A percentile compares a stretch with the other conserved stretches of the same genome.
Evolutionary conservation across 1,140 invertebrate species (phyloP).

Genomic region (Tetranychus cinnabarinus): DNA sequence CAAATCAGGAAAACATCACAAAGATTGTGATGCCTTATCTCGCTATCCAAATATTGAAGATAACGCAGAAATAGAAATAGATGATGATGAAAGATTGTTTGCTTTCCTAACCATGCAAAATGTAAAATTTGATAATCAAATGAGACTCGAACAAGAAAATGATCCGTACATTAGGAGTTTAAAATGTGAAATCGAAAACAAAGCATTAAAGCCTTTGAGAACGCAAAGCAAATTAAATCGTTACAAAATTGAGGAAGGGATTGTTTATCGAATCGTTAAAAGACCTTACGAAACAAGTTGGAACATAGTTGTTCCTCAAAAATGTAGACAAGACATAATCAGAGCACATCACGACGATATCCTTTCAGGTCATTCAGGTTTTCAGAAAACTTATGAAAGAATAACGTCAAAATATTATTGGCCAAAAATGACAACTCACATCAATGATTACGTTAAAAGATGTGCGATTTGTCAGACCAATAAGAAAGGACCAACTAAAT

Average conservation of each 20-base stretch:
- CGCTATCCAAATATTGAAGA: no score
- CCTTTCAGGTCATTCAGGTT: slow-evolving; percentile 9
- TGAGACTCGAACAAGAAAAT: no score
- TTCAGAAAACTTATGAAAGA: slow-evolving; percentile 8
- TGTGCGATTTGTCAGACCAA: slow-evolving; percentile 11
- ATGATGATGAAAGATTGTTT: no score
- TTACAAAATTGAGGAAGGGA: background rate
- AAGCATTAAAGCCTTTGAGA: background rate
- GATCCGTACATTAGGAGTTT: no score
- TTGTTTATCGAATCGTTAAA: background rate
- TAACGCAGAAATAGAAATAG: no score
- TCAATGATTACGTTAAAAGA: slow-evolving; percentile 6
- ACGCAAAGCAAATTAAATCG: background rate
- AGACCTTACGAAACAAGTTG: background rate
- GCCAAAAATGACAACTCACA: slow-evolving; percentile 6
- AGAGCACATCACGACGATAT: slow-evolving; percentile 2
- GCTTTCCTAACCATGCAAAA: no score
- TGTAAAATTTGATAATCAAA: no score
- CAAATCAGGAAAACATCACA: no score
- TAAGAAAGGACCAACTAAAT: background rate
- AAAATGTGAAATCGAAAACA: no score
- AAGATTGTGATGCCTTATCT: no score
- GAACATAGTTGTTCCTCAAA: background rate
- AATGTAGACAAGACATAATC: background rate
- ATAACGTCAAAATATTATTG: slow-evolving; percentile 13